These are phyloP conservation scores for Flabesymbios commensalis DNA, from an alignment of 2,888 invertebrate genomes.

Conservation along the genomic window DNA sequence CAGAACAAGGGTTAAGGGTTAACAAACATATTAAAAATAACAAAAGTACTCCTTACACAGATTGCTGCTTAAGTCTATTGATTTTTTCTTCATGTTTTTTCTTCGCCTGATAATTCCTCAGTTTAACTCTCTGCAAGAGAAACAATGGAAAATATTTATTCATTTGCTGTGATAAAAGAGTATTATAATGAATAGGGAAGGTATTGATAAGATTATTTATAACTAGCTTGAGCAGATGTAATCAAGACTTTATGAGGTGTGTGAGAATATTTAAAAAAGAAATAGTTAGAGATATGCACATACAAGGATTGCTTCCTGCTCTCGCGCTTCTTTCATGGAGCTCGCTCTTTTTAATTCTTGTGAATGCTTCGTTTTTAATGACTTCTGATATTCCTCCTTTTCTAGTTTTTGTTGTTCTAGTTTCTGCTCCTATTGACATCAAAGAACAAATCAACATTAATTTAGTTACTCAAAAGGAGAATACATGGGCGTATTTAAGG, in stretches of 20 bases:
- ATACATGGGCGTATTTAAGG: no score
- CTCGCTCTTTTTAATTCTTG: conserved; percentile 7
- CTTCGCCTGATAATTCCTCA: conserved; percentile 22
- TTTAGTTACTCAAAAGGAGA: no score
- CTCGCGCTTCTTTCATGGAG: background rate
- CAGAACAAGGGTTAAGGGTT: no score
- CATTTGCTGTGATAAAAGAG: no score
- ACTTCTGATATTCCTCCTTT: conserved; percentile 3
- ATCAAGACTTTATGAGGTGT: no score
- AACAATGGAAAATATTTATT: background rate
- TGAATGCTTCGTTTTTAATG: background rate
- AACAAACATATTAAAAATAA: no score
- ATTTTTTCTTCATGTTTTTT: conserved; percentile 21
- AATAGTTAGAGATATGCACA: no score
- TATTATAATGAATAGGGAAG: no score
- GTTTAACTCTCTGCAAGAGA: conserved; percentile 19
- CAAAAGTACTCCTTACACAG: conserved; percentile 12
- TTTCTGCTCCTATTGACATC: conserved; percentile 2
- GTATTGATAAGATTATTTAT: no score
- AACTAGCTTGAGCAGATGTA: no score
- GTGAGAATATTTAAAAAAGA: no score
- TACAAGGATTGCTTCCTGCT: conserved; percentile 7
- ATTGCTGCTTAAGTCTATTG: conserved; percentile 16
- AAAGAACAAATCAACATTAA: no score
- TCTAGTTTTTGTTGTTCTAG: conserved; percentile 9